phyloP scores from a whole-genome alignment of 2,113 vertebrate species.

The Pluvialis apricaria region DNA sequence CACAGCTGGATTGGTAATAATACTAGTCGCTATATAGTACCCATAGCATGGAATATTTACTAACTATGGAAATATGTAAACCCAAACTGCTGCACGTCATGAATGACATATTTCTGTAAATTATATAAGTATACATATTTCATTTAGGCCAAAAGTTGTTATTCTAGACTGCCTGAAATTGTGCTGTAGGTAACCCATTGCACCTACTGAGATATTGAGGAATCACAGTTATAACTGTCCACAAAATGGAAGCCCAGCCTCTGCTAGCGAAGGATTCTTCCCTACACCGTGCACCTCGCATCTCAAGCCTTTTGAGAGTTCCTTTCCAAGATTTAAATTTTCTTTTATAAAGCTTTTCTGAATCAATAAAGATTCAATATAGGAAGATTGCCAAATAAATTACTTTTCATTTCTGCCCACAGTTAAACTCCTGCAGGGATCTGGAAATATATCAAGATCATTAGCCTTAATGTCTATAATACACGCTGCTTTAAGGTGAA shows the following conservation, averaged over 20 bases:
- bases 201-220: neutral
- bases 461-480: conserved; percentile 57
- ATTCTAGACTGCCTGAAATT: neutral
- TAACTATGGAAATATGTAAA: neutral
- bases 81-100: neutral
- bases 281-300: neutral
- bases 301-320: neutral
- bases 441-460: conserved; percentile 60
- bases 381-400: conserved; percentile 60
- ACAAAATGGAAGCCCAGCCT: neutral
- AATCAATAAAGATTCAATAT: conserved; percentile 53
- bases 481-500: conserved; percentile 12
- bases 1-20: neutral
- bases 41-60: neutral
- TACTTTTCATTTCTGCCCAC: conserved; percentile 58
- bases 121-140: rapidly evolving
- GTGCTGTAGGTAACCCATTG: neutral
- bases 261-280: neutral
- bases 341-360: conserved; percentile 33
- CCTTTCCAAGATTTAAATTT: conserved; percentile 17
- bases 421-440: conserved; percentile 44
- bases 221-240: neutral
- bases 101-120: neutral
- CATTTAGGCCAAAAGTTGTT: neutral
- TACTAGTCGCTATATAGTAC: neutral